A percentile compares a stretch with the other conserved stretches of the same genome.
These are phyloP conservation scores for Falco cherrug DNA, from an alignment of 2,797 vertebrate genomes.

Conservation along the genomic window DNA sequence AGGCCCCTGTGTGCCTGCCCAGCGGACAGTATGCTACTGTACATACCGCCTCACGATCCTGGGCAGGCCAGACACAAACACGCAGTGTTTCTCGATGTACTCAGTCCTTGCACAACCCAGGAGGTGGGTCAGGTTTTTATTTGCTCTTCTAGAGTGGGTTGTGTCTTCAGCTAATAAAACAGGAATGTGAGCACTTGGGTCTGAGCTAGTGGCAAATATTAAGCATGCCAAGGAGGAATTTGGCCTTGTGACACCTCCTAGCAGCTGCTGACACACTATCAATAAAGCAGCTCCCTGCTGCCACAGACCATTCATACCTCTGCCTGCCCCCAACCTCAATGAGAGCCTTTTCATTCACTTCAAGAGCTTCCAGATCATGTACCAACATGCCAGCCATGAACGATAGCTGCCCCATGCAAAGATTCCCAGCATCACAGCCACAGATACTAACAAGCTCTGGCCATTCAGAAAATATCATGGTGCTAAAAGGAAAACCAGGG, in stretches of 20 bases:
- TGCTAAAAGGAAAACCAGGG: neutral
- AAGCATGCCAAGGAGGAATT: slow-evolving; percentile 3
- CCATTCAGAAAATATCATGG: neutral
- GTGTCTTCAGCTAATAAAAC: slow-evolving; percentile 60
- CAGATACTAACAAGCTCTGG: accelerated
- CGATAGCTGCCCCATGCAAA: neutral
- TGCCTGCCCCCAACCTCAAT: neutral
- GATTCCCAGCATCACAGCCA: neutral
- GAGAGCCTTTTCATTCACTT: neutral
- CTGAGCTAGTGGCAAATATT: neutral
- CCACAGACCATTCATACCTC: neutral
- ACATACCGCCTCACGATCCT: neutral
- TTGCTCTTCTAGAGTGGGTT: slow-evolving; percentile 49
- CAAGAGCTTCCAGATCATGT: neutral
- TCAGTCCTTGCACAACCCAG: neutral
- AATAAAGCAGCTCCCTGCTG: neutral
- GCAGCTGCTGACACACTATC: neutral
- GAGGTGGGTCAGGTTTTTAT: slow-evolving; percentile 21
- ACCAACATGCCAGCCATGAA: neutral
- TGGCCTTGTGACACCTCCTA: neutral
- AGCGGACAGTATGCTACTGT: neutral
- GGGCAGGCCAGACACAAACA: neutral
- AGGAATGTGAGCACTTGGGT: slow-evolving; percentile 51
- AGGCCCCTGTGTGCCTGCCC: neutral
- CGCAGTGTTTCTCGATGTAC: neutral